Base-by-base conservation (phyloP, 92 coral and sea anemone species). In the Parazoanthus darwini region DNA sequence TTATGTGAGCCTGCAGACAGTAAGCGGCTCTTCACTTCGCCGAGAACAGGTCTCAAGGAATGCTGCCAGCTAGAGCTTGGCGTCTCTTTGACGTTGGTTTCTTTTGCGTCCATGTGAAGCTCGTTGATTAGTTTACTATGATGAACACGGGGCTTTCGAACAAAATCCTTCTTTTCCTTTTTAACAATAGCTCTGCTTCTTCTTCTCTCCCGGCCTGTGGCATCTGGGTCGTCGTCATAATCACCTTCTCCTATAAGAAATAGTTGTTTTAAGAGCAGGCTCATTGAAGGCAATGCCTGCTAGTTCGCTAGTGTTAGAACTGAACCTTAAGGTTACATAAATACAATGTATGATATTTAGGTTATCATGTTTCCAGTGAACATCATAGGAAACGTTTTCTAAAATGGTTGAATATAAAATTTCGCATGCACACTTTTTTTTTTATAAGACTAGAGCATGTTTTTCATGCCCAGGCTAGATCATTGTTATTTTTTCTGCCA, bases 131-230 rank as follows among this genome's bases (percentile, higher is more conserved):
- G 78, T 87, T 90, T 91, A 66, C 94, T 93, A 70, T 90, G 94
- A 80, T 91, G 91, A 16, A 35, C 78, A 44, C 90, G 88, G n/a
- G 93, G 92, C 56, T 94, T 91, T 63, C 92, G 85, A 8, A 80
- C 85, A 77, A 6, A 67, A 10, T 88, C 92, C 2, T 85, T 89
- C 78, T 89, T 92, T 75, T 94, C 98, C 70, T 93, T 94, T 81
- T 93, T 93, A 44, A 36, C 68, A 71, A 91, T 9, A n/a, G 35
- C 50, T 80, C 88, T 39, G 29, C 44, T 54, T 29, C 50, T 78
- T 85, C 86, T 22, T 25, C 86, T 88, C 39, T 90, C 87, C 14
- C 73, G 66, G 54, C 54, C 70, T 29, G 79, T 44, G 2, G 79
- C 26, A 16, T 82, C 83, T 48, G 26, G 92, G 20, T 88, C 87